phyloP scores from a whole-genome alignment of 2,888 invertebrate species.

The Stenichneumon culpator region DNA sequence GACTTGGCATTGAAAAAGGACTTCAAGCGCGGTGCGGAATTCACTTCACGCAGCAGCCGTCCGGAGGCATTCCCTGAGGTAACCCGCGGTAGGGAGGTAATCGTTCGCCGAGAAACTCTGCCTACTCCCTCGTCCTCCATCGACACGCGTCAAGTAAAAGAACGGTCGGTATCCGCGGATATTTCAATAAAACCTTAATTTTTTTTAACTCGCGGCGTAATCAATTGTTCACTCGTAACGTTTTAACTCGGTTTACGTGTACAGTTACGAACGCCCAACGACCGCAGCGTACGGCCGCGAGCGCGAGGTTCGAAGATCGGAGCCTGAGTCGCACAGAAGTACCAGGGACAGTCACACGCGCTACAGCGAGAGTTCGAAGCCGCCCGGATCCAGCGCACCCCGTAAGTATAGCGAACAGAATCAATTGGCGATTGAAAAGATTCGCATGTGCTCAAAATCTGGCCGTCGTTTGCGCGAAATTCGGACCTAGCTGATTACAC shows the following conservation, averaged over 20 bases:
- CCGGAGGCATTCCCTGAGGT: conserved; percentile 82
- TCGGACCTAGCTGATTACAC: conserved; percentile 60
- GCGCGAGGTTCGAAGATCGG: conserved; percentile 82
- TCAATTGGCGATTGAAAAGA: conserved; percentile 69
- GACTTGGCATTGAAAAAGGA: conserved; percentile 82
- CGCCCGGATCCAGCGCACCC: conserved; percentile 80
- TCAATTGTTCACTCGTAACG: neutral
- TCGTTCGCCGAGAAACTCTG: conserved; percentile 81
- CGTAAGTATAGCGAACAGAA: conserved; percentile 79
- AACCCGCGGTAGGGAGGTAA: conserved; percentile 82
- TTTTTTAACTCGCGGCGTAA: neutral
- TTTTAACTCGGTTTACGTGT: conserved; percentile 4
- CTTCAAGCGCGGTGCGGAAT: conserved; percentile 81
- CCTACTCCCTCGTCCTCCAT: conserved; percentile 79
- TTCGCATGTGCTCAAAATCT: conserved; percentile 69
- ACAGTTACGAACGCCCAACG: conserved; percentile 81
- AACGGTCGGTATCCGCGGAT: conserved; percentile 76
- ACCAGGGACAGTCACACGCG: conserved; percentile 82
- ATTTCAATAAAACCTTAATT: neutral
- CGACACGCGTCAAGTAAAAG: conserved; percentile 83
- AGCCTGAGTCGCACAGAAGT: conserved; percentile 82
- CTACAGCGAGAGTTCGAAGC: conserved; percentile 82
- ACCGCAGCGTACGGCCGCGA: conserved; percentile 80
- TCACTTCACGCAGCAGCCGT: conserved; percentile 81
- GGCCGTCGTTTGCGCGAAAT: conserved; percentile 68